Evolutionary conservation across 2,888 invertebrate species (phyloP), one percentile per base, ranked within the genome.

Genomic region (Brenthis ino): DNA sequence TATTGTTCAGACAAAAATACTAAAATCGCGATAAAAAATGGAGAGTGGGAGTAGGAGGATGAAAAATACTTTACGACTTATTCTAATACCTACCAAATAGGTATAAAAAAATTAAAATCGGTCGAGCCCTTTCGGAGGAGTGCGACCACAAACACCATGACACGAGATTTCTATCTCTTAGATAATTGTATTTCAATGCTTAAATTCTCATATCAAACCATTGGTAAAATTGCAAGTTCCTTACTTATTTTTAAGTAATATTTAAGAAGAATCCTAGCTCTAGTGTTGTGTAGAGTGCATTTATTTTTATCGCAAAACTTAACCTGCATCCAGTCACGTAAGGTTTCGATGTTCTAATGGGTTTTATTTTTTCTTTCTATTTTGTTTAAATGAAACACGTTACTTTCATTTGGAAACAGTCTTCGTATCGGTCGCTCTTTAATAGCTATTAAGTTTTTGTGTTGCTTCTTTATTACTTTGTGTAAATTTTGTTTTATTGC

Each of bases 221-320:
- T 24, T 24, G 24, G 24, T 24, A 24, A 20, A 24, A 24, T 24
- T 24, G 2, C 3, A 24, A 24, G 1, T 3, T 24, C 3, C 24
- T 24, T 24, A 0, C 24, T 24, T 24, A 24, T 24, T 24, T 3
- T 24, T 3, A 24, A 37, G 8, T 8, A 16, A 24, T 55, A 50
- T 61, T 11, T 16, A 20, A 11, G 12, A 20, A 3, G 12, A 51
- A 24, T 33, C 14, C 11, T 33, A 28, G 16, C n/a, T 51, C n/a
- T n/a, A 13, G 1, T 12, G 24, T 53, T 24, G 20, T 33, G 48
- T 14, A 43, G 55, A 58, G 6, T 48, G 63, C 57, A 69, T 69
- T 68, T 68, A 61, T 73, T 69, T 67, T 71, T 68, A 69, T 72
- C 64, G 69, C 56, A 53, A 63, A 73, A 67, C 71, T 70, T 69